phyloP scores from a whole-genome alignment of 2,797 vertebrate species.

The Alca torda region DNA sequence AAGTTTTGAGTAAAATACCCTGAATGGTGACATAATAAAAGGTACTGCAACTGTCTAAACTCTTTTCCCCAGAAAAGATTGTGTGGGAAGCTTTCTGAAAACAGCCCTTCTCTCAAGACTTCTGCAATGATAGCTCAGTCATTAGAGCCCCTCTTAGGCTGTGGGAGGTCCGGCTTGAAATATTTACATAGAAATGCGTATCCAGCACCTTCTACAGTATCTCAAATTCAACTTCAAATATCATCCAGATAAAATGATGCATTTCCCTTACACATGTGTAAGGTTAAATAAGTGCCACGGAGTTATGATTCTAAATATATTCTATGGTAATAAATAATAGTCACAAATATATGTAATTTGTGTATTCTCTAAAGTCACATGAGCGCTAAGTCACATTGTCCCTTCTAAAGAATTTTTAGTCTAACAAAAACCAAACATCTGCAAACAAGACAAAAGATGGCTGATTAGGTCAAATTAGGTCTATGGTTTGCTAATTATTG shows the following conservation, averaged over 20 bases:
- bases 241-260: rapidly evolving
- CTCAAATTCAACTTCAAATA: background rate
- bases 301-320: background rate
- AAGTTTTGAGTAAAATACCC: background rate
- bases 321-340: background rate
- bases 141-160: background rate
- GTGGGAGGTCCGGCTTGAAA: background rate
- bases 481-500: background rate
- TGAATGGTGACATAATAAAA: background rate
- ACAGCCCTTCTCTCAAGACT: background rate
- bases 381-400: background rate
- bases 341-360: background rate
- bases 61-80: background rate
- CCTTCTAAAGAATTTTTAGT: background rate
- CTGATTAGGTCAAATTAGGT: background rate
- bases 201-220: background rate
- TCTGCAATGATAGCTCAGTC: background rate
- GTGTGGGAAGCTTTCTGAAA: background rate
- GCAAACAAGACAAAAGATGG: background rate
- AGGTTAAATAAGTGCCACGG: background rate
- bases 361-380: background rate
- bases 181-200: background rate
- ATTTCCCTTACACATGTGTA: background rate
- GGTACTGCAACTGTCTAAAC: background rate
- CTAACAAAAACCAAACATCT: background rate